These are phyloP conservation scores for Romanomermis culicivorax DNA, from an alignment of 2,888 invertebrate genomes.

Conservation along the genomic window DNA sequence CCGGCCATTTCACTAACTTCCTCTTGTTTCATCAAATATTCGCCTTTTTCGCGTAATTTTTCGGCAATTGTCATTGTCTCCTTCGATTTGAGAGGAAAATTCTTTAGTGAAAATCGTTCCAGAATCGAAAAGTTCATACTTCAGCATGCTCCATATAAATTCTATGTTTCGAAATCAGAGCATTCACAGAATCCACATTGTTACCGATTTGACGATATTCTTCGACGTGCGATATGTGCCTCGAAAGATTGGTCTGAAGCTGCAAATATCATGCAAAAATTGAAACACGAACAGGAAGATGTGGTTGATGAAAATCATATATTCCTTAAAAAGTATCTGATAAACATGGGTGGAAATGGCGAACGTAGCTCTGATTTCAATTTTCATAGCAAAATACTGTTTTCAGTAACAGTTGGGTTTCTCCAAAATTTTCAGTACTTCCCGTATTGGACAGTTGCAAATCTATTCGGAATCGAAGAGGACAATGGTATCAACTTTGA, in stretches of 20 bases:
- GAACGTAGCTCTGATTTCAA: too few relatives aligned
- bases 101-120: not conserved
- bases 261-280: slow-evolving; percentile 21
- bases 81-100: slow-evolving; percentile 31
- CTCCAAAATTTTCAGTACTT: too few relatives aligned
- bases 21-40: slow-evolving; percentile 51
- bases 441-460: too few relatives aligned
- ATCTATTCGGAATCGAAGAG: too few relatives aligned
- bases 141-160: slow-evolving; percentile 29
- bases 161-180: slow-evolving; percentile 29
- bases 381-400: too few relatives aligned
- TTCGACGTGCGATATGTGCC: slow-evolving; percentile 31
- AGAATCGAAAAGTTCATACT: slow-evolving; percentile 21
- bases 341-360: too few relatives aligned
- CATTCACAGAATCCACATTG: slow-evolving; percentile 27
- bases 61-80: slow-evolving; percentile 57
- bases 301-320: too few relatives aligned
- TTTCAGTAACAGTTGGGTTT: too few relatives aligned
- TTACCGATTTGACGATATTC: slow-evolving; percentile 32
- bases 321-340: too few relatives aligned
- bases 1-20: slow-evolving; percentile 61
- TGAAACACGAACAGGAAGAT: not conserved
- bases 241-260: slow-evolving; percentile 32
- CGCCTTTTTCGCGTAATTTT: slow-evolving; percentile 50
- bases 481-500: too few relatives aligned